Evolutionary conservation across 2,113 vertebrate genomes (phyloP), one percentile per base, ranked within the genome.

Genomic region (Suncus etruscus): DNA sequence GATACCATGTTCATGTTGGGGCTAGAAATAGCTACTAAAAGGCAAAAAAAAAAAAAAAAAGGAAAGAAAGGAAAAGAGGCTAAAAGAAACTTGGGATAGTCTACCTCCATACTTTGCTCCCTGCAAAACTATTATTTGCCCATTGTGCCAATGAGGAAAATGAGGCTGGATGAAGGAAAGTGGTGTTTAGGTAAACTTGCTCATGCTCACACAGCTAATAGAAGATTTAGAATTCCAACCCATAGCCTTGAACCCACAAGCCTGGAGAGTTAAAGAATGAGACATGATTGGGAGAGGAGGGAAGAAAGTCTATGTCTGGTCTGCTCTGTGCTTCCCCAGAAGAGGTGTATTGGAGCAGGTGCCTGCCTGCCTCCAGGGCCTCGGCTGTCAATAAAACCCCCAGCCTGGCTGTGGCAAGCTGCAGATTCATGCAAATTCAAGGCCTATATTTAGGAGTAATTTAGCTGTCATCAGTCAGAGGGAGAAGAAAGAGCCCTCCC

Each of bases 371-470:
- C 94, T 97, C 92, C 45, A 92, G 95, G 82, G 95, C 97, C 96
- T 95, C 70, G 69, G 95, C 96, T 97, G 97, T 97, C 97, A 97
- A 97, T 97, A 97, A 97, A 96, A 95, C 89, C 94, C 92, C 89
- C 94, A 96, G 91, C 51, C 89, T 61, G 88, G 95, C 97, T 90
- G 97, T 97, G 95, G 97, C 97, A 98, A 97, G 94, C 97, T 97
- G 98, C 93, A 95, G 97, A 97, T 97, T 97, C 98, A 98, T 98
- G 97, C 97, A 98, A 97, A 98, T 98, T 96, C 96, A 92, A 94
- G 90, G 87, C 95, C 96, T 98, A 98, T 98, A 98, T 98, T 98
- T 98, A 98, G 98, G 97, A 97, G 95, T 98, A 97, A 98, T 98
- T 98, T 98, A 97, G 97, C 97, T 97, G 97, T 97, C 97, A 98